phyloP scores from a whole-genome alignment of 2,113 vertebrate species.

The Poicephalus gulielmi region DNA sequence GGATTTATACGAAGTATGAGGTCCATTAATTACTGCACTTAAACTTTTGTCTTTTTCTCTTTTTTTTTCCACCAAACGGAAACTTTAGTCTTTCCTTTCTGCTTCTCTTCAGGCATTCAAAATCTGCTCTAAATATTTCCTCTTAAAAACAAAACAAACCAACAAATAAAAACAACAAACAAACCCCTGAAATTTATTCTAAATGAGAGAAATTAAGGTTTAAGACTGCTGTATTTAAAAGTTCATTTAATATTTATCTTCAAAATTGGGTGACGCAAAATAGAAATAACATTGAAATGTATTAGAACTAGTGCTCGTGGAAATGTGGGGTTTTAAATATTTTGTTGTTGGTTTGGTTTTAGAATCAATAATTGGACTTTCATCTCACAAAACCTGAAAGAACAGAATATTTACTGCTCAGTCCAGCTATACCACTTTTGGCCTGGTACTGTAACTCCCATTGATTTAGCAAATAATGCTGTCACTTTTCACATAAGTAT shows the following conservation, averaged over 20 bases:
- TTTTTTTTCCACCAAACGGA: neutral
- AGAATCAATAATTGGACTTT: neutral
- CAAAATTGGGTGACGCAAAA: neutral
- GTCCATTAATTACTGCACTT: no score
- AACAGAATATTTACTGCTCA: neutral
- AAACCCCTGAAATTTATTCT: neutral
- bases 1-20: neutral
- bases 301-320: neutral
- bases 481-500: neutral
- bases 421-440: neutral
- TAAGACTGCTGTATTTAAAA: neutral
- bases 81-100: neutral
- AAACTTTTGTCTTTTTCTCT: neutral
- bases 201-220: neutral
- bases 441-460: neutral
- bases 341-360: neutral
- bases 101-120: neutral
- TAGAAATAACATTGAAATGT: neutral
- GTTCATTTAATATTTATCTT: neutral
- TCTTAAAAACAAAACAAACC: neutral
- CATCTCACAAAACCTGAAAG: neutral
- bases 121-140: neutral
- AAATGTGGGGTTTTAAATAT: neutral
- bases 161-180: no score
- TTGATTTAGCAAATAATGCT: slow-evolving; percentile 30